Base-by-base conservation (phyloP, 1,140 invertebrate genomes). In the Gonioctena quinquepunctata region DNA sequence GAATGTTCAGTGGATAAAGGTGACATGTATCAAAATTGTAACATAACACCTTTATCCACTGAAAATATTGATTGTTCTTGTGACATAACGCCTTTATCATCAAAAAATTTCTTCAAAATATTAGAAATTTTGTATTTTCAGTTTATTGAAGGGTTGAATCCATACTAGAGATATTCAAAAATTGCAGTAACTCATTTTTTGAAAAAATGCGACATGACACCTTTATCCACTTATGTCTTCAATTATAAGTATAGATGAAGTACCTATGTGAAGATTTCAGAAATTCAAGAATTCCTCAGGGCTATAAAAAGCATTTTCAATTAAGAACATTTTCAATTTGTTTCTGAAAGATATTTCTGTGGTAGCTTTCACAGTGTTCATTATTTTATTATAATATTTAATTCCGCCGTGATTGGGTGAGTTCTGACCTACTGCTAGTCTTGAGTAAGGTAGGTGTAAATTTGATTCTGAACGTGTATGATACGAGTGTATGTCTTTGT, bases 31-130 rank as follows among this genome's bases (percentile, higher is more conserved):
- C n/a, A n/a, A n/a, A n/a, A n/a, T n/a, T n/a, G n/a, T n/a, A n/a
- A n/a, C n/a, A n/a, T n/a, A n/a, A n/a, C n/a, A n/a, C n/a, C n/a
- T n/a, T n/a, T n/a, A n/a, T n/a, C n/a, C n/a, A n/a, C n/a, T n/a
- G n/a, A n/a, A n/a, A n/a, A n/a, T n/a, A n/a, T n/a, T n/a, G n/a
- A n/a, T n/a, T n/a, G n/a, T n/a, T n/a, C n/a, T n/a, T n/a, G n/a
- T n/a, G n/a, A 25, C n/a, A 23, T 42, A 7, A 71, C 54, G 22
- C 59, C 22, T 28, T 13, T 48, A 5, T 27, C 52, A 62, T 23
- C 42, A 57, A 73, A 56, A 52, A 16, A 63, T 49, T 25, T 64
- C 56, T 71, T 71, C 50, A 73, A 60, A 22, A 73, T 52, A 42
- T 42, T 42, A 42, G 33, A 42, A 42, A 42, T 42, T 42, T 42